Percentiles rank a stretch among this genome's conserved stretches.
Conservation (phyloP, 2,797 vertebrate genomes). For the Neomorphus geoffroyi region DNA sequence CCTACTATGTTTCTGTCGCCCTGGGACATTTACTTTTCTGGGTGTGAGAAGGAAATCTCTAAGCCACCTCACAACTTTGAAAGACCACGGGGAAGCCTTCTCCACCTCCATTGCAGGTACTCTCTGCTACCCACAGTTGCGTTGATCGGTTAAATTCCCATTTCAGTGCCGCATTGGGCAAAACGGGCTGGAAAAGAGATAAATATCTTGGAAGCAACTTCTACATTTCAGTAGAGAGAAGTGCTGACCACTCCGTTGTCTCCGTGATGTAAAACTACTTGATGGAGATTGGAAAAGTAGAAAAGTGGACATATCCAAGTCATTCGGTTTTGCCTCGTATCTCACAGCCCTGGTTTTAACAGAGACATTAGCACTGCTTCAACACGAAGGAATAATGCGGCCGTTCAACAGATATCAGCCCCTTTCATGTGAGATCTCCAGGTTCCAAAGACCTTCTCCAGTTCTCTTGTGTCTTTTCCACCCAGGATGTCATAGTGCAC, state of each 20-base stretch:
- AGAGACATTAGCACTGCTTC: neutral
- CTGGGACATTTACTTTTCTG: constrained; percentile 3
- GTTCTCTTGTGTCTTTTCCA: neutral
- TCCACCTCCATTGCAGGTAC: neutral
- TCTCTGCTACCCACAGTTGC: neutral
- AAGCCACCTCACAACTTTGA: neutral
- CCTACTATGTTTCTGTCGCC: neutral
- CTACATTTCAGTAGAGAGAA: neutral
- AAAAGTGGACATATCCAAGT: neutral
- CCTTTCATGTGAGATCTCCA: neutral
- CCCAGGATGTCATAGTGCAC: neutral
- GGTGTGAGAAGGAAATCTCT: neutral
- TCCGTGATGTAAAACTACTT: rapidly evolving
- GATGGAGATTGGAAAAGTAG: neutral
- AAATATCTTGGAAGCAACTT: neutral
- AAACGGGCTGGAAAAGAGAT: neutral
- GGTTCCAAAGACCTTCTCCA: neutral
- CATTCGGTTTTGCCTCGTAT: neutral
- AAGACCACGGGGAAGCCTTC: neutral
- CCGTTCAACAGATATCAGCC: rapidly evolving
- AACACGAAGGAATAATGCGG: neutral
- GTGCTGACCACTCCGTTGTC: neutral
- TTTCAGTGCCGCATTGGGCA: neutral
- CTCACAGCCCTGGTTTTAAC: neutral
- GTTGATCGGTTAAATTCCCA: neutral